Base-by-base conservation (phyloP, 2,113 vertebrate species). In the Cricetomys ansorgei region DNA sequence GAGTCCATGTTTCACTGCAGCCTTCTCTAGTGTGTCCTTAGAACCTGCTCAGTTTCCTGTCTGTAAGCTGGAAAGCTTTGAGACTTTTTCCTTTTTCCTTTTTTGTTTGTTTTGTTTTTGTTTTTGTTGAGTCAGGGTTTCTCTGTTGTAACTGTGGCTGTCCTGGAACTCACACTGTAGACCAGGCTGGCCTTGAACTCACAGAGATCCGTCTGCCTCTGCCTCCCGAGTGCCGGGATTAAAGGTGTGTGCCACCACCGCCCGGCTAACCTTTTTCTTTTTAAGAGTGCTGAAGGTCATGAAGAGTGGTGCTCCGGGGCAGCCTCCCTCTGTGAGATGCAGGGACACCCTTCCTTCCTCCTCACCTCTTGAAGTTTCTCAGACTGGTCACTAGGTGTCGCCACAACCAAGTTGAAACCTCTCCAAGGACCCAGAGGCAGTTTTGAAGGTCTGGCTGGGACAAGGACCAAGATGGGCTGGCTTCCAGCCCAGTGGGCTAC, bases 341-440 rank as follows among this genome's bases (percentile, higher is more conserved):
- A 4, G 12, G 27, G 45, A 16, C 4, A 27, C 5, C 55, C 3
- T 45, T 17, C 19, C 27, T 31, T 17, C 59, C 19, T n/a, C 89
- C 25, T 43, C 75, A 40, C 62, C 34, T n/a, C 75, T 53, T 93
- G 96, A 69, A 69, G 53, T 55, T 94, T 45, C 91, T 64, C 64
- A 37, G 10, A 9, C 27, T 40, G 88, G 45, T 34, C 96, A 84
- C 96, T 91, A 96, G 96, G 76, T 94, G 96, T 91, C 96, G 64
- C 76, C 76, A 72, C 69, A 84, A 34, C 40, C 94, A 84, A 88
- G 55, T n/a, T 29, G 34, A 57, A 67, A 87, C 57, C 91, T 34
- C 37, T 5, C 57, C 15, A 48, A 67, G 55, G 55, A 55, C 16
- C 37, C 10, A 43, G 40, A 25, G 91, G 80, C 12, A 1, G 15